Percentiles rank a stretch among this genome's conserved stretches.
These are phyloP conservation scores for Schizothorax lantsangensis DNA, from an alignment of 2,797 vertebrate genomes.

Conservation along the genomic window DNA sequence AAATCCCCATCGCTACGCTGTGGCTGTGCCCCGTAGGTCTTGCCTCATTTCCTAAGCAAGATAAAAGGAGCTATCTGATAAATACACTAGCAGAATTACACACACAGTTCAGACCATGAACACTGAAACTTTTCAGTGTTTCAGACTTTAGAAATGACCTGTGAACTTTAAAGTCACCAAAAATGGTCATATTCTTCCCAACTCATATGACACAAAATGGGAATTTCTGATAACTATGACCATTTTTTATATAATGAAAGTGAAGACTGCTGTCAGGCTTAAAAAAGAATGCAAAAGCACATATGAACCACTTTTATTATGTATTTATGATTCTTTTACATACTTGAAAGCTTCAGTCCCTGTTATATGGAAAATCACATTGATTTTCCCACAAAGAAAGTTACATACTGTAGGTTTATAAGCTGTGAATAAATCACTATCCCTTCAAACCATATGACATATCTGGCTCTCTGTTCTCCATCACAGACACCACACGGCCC, in stretches of 20 bases:
- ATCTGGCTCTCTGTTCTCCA: background rate
- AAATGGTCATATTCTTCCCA: background rate
- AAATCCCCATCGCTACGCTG: constrained; percentile 92
- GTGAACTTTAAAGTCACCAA: background rate
- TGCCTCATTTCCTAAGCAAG: too few relatives aligned
- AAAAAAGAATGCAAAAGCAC: background rate
- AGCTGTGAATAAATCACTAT: background rate
- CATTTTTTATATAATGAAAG: background rate
- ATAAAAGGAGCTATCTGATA: background rate
- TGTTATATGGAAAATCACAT: background rate
- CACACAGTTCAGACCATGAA: background rate
- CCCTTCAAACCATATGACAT: background rate
- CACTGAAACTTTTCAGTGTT: background rate
- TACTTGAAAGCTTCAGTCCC: background rate
- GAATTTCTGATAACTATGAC: background rate
- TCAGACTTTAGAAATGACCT: background rate
- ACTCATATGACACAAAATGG: background rate
- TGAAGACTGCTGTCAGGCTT: background rate
- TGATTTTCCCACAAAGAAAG: background rate
- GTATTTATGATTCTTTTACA: background rate
- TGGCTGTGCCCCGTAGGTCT: constrained; percentile 92
- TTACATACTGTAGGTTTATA: background rate
- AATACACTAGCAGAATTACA: background rate
- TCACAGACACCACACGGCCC: constrained; percentile 89
- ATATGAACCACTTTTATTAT: background rate